Evolutionary conservation across 2,113 vertebrate species (phyloP).

Genomic region (Cairina moschata): DNA sequence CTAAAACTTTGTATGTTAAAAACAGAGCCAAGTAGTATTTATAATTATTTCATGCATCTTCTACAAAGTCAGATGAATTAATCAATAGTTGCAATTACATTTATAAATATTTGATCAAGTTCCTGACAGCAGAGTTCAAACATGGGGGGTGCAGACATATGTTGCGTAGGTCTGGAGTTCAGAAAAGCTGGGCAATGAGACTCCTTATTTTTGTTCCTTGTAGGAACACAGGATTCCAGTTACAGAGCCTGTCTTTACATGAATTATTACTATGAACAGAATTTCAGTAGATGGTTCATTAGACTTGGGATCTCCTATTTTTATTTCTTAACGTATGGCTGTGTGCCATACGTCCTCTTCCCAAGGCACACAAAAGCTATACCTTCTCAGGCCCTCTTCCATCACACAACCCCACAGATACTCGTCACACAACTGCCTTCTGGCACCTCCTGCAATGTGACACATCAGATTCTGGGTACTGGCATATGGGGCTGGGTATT

Average conservation of each 20-base stretch:
- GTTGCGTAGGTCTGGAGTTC: background rate
- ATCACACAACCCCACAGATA: background rate
- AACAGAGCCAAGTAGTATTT: background rate
- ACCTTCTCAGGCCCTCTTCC: background rate
- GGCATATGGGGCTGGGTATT: rapidly evolving
- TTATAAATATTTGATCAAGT: conserved; percentile 31
- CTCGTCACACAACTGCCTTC: background rate
- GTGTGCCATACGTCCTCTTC: background rate
- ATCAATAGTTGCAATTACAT: background rate
- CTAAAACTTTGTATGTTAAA: background rate
- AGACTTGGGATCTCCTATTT: background rate
- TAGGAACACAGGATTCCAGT: background rate
- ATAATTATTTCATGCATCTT: background rate
- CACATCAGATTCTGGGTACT: background rate
- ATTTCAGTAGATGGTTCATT: background rate
- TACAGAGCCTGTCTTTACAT: background rate
- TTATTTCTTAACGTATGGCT: background rate
- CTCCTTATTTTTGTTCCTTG: background rate
- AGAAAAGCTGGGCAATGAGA: background rate
- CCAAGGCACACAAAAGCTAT: background rate
- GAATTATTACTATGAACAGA: background rate
- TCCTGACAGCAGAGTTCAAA: background rate
- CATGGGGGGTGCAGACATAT: rapidly evolving
- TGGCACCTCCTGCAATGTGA: background rate
- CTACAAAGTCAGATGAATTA: background rate